Evolutionary conservation across 1,140 invertebrate species (phyloP).

Genomic region (Asbolus verrucosus): DNA sequence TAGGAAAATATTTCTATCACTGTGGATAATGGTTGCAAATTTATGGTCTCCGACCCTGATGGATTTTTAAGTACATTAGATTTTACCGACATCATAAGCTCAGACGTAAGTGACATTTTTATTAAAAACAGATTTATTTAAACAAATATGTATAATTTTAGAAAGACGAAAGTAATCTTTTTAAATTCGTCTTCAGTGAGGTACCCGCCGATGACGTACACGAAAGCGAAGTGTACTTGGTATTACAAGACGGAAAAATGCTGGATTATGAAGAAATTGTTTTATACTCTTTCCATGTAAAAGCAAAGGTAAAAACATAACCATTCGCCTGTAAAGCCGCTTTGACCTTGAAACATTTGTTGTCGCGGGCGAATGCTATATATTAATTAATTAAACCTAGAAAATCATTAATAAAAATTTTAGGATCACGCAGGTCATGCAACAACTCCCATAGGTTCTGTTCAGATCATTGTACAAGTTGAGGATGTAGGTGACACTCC

Average conservation of each 20-base stretch:
- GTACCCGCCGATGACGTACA: not conserved
- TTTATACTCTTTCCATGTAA: slow-evolving; percentile 17
- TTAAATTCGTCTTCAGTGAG: slow-evolving; percentile 1
- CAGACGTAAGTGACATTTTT: not conserved
- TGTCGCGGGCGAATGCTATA: too few relatives aligned
- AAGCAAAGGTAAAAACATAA: slow-evolving; percentile 14
- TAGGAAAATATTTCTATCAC: slow-evolving; percentile 17
- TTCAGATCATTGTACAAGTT: slow-evolving; percentile 19
- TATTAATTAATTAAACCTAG: too few relatives aligned
- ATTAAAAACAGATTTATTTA: not conserved
- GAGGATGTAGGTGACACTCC: slow-evolving; percentile 2
- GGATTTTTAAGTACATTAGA: slow-evolving; percentile 9
- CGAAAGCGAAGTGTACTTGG: slow-evolving; percentile 10
- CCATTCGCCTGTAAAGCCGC: not conserved
- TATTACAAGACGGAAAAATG: not conserved
- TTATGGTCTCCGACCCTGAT: slow-evolving; percentile 6
- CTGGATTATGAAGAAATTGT: not conserved
- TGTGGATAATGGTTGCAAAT: not conserved
- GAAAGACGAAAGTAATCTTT: slow-evolving; percentile 12
- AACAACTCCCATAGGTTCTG: not conserved
- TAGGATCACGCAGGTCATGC: slow-evolving; percentile 18
- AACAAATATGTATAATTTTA: slow-evolving; percentile 7
- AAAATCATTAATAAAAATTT: too few relatives aligned
- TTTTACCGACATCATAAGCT: not conserved
- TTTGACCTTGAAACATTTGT: not conserved